Base-by-base conservation (phyloP, 2,113 vertebrate genomes). In the Silurus glanis region DNA sequence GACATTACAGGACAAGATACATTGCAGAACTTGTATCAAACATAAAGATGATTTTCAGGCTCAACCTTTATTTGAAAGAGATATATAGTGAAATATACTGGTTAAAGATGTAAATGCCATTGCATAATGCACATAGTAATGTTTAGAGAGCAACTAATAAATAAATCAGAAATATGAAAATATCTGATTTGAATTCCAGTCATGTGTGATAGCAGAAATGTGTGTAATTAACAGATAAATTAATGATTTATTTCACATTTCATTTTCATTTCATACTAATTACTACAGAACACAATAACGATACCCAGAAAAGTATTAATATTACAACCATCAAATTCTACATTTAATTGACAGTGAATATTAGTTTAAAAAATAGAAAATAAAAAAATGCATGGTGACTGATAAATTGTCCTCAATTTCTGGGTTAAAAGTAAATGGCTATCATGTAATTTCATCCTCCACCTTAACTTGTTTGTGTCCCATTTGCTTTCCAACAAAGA, bases 391-490 rank as follows among this genome's bases (percentile, higher is more conserved):
- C 23, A 62, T 75, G 3, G 51, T 55, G n/a, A 55, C 2, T 9
- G 12, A 85, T 53, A 66, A 47, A 4, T 12, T 61, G 37, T 61
- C 23, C 28, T 61, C 16, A 59, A 45, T 80, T 74, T 75, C 47
- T 23, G 9, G 80, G 58, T 80, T 87, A 53, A 85, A 5, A 49
- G 23, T 49, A 74, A 61, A 59, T 72, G n/a, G 9, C 37, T 64
- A 49, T 66, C 21, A 58, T 53, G 28, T 59, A 47, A n/a, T 84
- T 90, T 85, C 82, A 56, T 3, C 75, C 88, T 88, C 90, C 90
- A 87, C 55, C 72, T 64, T 71, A 17, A 45, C 88, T 86, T 94
- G 93, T 94, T 95, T 95, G 91, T 93, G 91, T 89, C 90, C 66
- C 84, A 75, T 87, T 83, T 88, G 45, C 45, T 80, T 84, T 90